A percentile compares a stretch with the other conserved stretches of the same genome.
Evolutionary conservation across 2,113 vertebrate genomes (phyloP).

Genomic region (Trichomycterus rosablanca): DNA sequence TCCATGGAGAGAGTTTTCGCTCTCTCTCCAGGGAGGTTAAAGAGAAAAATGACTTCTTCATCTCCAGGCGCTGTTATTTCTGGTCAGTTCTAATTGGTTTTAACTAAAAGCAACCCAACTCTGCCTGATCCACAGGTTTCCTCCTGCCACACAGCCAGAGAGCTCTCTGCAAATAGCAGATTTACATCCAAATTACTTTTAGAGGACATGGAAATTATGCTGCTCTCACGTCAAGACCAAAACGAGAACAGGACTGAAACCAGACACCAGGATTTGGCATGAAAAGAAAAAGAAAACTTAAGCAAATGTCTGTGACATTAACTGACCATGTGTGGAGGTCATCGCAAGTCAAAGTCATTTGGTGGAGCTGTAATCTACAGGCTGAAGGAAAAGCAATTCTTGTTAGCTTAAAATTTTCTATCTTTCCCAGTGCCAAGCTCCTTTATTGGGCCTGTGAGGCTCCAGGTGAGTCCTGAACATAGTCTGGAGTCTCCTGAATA

Average conservation of each 20-base stretch:
- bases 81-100: constrained; percentile 83
- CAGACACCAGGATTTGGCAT: constrained; percentile 17
- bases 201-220: constrained; percentile 66
- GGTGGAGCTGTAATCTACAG: background rate
- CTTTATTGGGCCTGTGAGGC: constrained; percentile 53
- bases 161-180: constrained; percentile 75
- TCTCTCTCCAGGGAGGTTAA: constrained; percentile 66
- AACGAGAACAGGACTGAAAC: constrained; percentile 46
- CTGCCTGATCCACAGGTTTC: constrained; percentile 71
- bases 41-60: constrained; percentile 77
- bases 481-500: constrained; percentile 68
- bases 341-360: background rate
- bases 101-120: constrained; percentile 75
- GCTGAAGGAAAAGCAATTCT: background rate
- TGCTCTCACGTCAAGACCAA: constrained; percentile 56
- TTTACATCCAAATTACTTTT: constrained; percentile 75
- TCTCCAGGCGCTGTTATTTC: constrained; percentile 80
- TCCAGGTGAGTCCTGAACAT: constrained; percentile 63
- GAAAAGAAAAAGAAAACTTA: background rate
- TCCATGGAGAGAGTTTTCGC: constrained; percentile 73
- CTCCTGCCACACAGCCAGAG: constrained; percentile 62
- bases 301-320: constrained; percentile 2
- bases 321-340: constrained; percentile 1
- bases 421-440: too few relatives aligned
- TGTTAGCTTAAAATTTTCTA: too few relatives aligned